Base-by-base conservation (phyloP, 2,113 vertebrate genomes). In the Astur gentilis region DNA sequence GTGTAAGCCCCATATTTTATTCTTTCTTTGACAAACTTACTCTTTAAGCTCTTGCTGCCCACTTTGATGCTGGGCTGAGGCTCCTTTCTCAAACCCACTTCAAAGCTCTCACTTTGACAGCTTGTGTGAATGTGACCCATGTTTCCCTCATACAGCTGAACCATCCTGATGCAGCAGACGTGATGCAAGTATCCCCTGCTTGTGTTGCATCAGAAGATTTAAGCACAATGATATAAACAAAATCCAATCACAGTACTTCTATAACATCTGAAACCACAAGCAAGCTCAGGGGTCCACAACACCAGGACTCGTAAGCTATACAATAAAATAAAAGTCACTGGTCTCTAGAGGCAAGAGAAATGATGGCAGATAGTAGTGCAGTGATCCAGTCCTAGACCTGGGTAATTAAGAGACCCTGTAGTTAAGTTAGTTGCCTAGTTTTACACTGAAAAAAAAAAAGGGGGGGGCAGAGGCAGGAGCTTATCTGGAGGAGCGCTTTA, bases 221-320 rank as follows among this genome's bases (percentile, higher is more conserved):
- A 40, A 67, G 61, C 58, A 83, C 22, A 77, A 70, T 69, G 20
- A 50, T 16, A n/a, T 25, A 89, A 90, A 66, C 11, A 87, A 82
- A 87, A 32, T 20, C 38, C n/a, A 64, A 27, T 27, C 26, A 10
- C 42, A 57, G 12, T 16, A 27, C n/a, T 89, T 57, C 49, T 69
- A 5, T n/a, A 72, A 75, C n/a, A 57, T 23, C 70, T 82, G 69
- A 92, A 79, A 88, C 16, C 11, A 4, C 42, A 54, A 84, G 25
- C 15, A 4, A 13, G 22, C 23, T 80, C 55, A 34, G 21, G 27
- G 40, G 9, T 67, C 36, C 1, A 13, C 18, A 29, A 22, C 0
- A 0, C 27, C 38, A 49, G 50, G 27, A 52, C 31, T 49, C 0
- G 0, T 18, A 38, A 82, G 16, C 4, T 26, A 55, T 4, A n/a